Base-by-base conservation (phyloP, 2,113 vertebrate species). In the Salvelinus fontinalis region DNA sequence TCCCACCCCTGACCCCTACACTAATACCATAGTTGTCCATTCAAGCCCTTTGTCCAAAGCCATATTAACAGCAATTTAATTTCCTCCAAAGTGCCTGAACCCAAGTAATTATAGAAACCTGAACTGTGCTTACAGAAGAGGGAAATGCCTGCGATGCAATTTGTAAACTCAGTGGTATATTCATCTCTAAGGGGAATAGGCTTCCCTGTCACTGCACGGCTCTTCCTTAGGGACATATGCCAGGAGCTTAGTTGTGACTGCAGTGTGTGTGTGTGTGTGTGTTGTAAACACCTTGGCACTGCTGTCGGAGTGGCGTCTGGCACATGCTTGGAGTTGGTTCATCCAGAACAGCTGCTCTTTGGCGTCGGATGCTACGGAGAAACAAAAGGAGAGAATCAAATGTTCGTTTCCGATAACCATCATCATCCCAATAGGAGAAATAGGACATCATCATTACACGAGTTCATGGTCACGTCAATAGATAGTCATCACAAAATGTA, bases 341-440 rank as follows among this genome's bases (percentile, higher is more conserved):
- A 99, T 95, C 98, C 98, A 99, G 69, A 95, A 95, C 77, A 97
- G 96, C 85, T 95, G 97, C 91, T 99, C 96, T 83, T 95, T 97
- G 74, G 95, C 93, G 88, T 98, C 96, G 57, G 94, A 90, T 71
- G 97, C 97, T 99, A 78, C 0, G 13, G 51, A 54, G 79, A 4
- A 65, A 66, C 48, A 79, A 81, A 67, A 70, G 51, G 13, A 59
- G 4, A 20, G 31, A 68, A 34, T 68, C 13, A 39, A 44, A 68
- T 31, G 8, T 34, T 29, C 0, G 34, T 34, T 39, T 68, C 29
- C 13, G 1, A 18, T 16, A 68, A 68, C 13, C 18, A 11, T 68
- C 27, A 66, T 27, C 64, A 7, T 16, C 64, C 18, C 51, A 54
- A 62, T 9, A 2, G n/a, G 39, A 26, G 20, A 2, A 59, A 81